Base-by-base conservation (phyloP, 2,888 invertebrate species). In the Apoderus coryli region DNA sequence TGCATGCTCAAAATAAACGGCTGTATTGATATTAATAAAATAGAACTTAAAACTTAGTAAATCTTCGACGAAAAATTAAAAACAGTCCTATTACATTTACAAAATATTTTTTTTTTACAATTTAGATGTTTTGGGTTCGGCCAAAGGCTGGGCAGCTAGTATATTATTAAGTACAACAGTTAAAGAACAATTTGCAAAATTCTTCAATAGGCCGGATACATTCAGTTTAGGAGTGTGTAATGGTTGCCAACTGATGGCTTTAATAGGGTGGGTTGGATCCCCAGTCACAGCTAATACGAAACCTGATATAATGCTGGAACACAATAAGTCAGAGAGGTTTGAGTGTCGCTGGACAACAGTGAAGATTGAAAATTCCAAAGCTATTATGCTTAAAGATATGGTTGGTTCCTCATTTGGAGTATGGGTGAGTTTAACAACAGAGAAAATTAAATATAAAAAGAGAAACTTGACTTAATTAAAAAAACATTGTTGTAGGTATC, bases 191-290 rank as follows among this genome's bases (percentile, higher is more conserved):
- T 79, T 98, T 44, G 60, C 72, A 12, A 63, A 67, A 31, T 98
- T 96, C 59, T 45, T 60, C 9, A 60, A 62, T 19, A 67, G 84
- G 9, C 51, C 62, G 1, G 79, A 95, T 52, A 90, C 90, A 0
- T 96, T 98, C 57, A 92, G 92, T 29, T 66, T 96, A 41, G 96
- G 96, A 15, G 82, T 95, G n/a, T 98, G 96, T 53, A 98, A 98
- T 56, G 96, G 96, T 1, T 96, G 96, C 50, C 96, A 98, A 53
- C 60, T 98, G 40, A 86, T 96, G 88, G 85, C 80, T 4, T 59
- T 89, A 13, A 69, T 98, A 4, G 92, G 92, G 3, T 95, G 90
- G 88, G 64, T 96, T 27, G 81, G 80, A 24, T 61, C 63, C 2
- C 45, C 47, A 1, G 53, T 59, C 6, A 42, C 48, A 4, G 36